Conservation (phyloP, 1,140 invertebrate species). For the Leptinotarsa lineolata region DNA sequence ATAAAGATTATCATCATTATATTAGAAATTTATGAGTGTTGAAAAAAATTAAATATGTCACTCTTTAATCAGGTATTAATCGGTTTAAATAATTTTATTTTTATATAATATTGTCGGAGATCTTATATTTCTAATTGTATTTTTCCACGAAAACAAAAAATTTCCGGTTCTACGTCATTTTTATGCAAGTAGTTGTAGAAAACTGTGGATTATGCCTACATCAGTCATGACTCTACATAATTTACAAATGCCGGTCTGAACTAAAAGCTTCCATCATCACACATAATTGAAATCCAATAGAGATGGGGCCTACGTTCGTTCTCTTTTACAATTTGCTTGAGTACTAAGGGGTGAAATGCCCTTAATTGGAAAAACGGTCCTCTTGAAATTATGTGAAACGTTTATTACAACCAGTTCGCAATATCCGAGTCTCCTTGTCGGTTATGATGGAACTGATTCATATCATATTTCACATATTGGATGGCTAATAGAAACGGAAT, state of each 20-base stretch:
- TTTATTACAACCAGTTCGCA: neutral
- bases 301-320: neutral
- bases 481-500: neutral
- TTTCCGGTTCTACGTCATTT: too few relatives aligned
- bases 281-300: constrained; percentile 6
- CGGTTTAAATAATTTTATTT: too few relatives aligned
- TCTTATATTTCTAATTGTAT: too few relatives aligned
- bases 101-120: too few relatives aligned
- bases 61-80: too few relatives aligned
- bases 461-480: neutral
- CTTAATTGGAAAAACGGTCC: constrained; percentile 8
- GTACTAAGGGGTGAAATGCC: constrained; percentile 2
- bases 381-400: neutral
- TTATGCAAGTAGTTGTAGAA: too few relatives aligned
- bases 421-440: constrained; percentile 2
- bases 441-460: neutral
- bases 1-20: too few relatives aligned
- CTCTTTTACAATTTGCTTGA: constrained; percentile 5
- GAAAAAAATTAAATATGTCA: too few relatives aligned
- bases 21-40: too few relatives aligned
- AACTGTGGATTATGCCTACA: neutral
- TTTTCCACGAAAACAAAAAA: too few relatives aligned
- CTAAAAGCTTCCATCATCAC: constrained; percentile 6
- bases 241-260: neutral
- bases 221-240: constrained; percentile 2